Percentiles rank a stretch among this genome's conserved stretches.
phyloP scores from a whole-genome alignment of 2,888 invertebrate genomes.

The Pterobdella sp. region DNA sequence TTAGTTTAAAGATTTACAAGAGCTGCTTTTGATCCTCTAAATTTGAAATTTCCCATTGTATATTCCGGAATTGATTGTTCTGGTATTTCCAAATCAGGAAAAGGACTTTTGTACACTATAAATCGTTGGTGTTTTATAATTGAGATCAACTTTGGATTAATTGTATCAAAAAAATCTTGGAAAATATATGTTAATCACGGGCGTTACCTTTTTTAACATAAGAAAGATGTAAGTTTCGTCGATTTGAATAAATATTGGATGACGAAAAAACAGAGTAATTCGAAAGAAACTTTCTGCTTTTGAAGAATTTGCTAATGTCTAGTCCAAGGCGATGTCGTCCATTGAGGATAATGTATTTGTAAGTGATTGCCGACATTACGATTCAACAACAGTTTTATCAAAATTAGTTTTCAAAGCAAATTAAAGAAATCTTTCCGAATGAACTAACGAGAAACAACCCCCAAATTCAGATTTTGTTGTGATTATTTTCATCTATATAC shows the following conservation, averaged over 20 bases:
- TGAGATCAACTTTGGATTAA: too few species aligned
- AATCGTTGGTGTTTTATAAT: too few species aligned
- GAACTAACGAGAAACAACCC: background rate
- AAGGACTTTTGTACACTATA: slow-evolving; percentile 13
- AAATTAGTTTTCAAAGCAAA: background rate
- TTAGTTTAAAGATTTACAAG: slow-evolving; percentile 12
- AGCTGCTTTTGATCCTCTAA: slow-evolving; percentile 13
- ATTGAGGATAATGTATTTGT: background rate
- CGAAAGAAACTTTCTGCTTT: background rate
- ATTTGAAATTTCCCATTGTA: slow-evolving; percentile 4
- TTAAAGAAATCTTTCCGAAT: background rate
- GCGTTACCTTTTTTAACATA: background rate
- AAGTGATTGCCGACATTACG: background rate
- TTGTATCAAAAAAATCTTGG: background rate
- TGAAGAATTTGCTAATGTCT: background rate
- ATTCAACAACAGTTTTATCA: background rate
- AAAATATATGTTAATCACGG: background rate
- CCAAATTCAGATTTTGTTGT: too few species aligned
- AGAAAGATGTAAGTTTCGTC: background rate
- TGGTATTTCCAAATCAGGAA: slow-evolving; percentile 23
- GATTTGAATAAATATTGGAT: background rate
- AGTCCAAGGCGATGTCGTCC: slow-evolving; percentile 3
- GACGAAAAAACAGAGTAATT: background rate
- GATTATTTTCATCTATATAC: too few species aligned
- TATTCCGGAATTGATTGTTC: slow-evolving; percentile 12